Base-by-base conservation (phyloP, 2,797 vertebrate genomes). In the Clarias laeviceps region DNA sequence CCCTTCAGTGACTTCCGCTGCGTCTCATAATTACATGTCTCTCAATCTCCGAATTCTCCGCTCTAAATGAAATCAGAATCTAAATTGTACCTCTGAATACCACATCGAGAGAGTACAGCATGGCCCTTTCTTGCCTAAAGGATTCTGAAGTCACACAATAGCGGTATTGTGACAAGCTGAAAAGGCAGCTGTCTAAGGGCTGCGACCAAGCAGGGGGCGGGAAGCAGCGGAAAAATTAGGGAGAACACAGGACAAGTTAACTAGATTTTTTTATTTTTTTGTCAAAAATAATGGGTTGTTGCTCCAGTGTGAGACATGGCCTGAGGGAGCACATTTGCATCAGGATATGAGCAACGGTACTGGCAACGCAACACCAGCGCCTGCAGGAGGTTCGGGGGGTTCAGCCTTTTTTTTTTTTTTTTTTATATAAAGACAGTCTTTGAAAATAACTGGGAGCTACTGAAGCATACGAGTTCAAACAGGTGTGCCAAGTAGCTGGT, bases 161-260 rank as follows among this genome's bases (percentile, higher is more conserved):
- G 83, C 65, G 29, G 65, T 68, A 90, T 89, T 90, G 89, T 88
- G 80, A 83, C 76, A 80, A 18, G 70, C 87, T 86, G 86, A 89
- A 90, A 88, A 87, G 80, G 82, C 89, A 89, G 88, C 89, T 89
- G 88, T 88, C 81, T 37, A 24, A 62, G 81, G 83, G 50, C 17
- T 70, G 17, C 83, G 86, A 84, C 66, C 78, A 84, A 79, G 82
- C 85, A 80, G 86, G 64, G 64, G 86, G 84, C 22, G 37, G 86
- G 84, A 90, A 87, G 34, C 81, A 45, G 83, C n/a, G 62, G 64
- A 88, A 80, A 88, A 90, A 88, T 86, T 84, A 90, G 73, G 37
- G 72, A 82, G 78, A 87, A 89, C 86, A 81, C 84, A 84, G 76
- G 80, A 84, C 84, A 74, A 68, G 86, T 87, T 88, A 90, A 89